Evolutionary conservation across 1,140 invertebrate genomes (phyloP), one percentile per base, ranked within the genome.

Genomic region (Drosophila navojoa): DNA sequence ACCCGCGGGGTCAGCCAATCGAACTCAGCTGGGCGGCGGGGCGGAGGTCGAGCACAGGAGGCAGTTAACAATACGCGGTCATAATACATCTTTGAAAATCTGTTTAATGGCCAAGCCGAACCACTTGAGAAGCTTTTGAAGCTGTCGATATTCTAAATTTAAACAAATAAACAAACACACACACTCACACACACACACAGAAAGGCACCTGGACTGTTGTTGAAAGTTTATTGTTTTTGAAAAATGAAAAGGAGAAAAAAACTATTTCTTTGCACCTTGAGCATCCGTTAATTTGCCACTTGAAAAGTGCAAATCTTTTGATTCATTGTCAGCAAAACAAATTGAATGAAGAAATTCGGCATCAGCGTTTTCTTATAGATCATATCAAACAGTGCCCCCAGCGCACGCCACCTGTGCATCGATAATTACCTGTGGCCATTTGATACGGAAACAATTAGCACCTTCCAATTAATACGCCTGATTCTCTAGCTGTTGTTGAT

Each of bases 131-230:
- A 70, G 81, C 76, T 81, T 86, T 85, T 87, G 79, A 87, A 87
- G 81, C 76, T 81, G 82, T 86, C 81, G 81, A 86, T 86, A 87
- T 86, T 86, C 81, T 86, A 86, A 86, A 87, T 86, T 86, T 86
- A 86, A 86, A 86, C 82, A 86, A 86, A 86, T 86, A 86, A 86
- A 86, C 82, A 86, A 86, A 86, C 78, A 80, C 45, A 42, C 52
- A 55, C 29, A 63, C 40, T 59, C 1, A 38, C 35, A 38, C 35
- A 63, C 32, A 63, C 35, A 38, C 35, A 38, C 35, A 4, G 3
- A 13, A 10, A 38, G 11, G 35, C 35, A 38, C 35, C 45, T 49
- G 45, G 45, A 25, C 10, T 71, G 59, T 44, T 81, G 81, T 76
- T 87, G 70, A 86, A 87, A 79, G 82, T 86, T 86, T 86, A 86